phyloP scores from a whole-genome alignment of 2,888 invertebrate genomes.

The Crocallis elinguaria region DNA sequence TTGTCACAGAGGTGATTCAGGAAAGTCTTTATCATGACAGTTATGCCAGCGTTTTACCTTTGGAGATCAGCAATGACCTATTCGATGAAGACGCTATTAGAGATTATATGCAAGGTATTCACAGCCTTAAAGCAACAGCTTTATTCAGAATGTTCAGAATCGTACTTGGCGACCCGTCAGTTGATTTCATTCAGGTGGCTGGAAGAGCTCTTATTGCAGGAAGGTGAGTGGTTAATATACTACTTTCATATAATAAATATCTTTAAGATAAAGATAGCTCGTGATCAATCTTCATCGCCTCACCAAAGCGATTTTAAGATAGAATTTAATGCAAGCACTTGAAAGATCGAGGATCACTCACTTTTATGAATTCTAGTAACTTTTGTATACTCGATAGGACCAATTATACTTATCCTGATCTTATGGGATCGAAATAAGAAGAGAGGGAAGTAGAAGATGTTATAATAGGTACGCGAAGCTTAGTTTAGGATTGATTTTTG shows the following conservation, averaged over 20 bases:
- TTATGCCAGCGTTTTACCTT: slow-evolving; percentile 43
- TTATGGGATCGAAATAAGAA: too few relatives aligned
- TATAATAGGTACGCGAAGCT: too few relatives aligned
- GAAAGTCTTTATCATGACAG: slow-evolving; percentile 66
- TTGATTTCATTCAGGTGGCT: slow-evolving; percentile 59
- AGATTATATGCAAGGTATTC: slow-evolving; percentile 52
- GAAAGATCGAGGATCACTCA: too few relatives aligned
- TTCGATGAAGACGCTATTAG: slow-evolving; percentile 58
- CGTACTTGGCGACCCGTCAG: slow-evolving; percentile 48
- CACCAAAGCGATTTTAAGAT: slow-evolving; percentile 5
- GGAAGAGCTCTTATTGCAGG: slow-evolving; percentile 53
- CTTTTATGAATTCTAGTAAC: too few relatives aligned
- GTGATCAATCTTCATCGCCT: slow-evolving; percentile 18
- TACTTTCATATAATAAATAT: slow-evolving; percentile 1
- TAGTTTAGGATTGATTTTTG: too few relatives aligned
- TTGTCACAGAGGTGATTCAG: slow-evolving; percentile 70
- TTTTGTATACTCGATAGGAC: too few relatives aligned
- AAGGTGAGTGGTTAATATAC: slow-evolving; percentile 52
- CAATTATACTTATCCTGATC: too few relatives aligned
- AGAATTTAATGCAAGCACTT: background rate
- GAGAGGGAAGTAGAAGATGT: too few relatives aligned
- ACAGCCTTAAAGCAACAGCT: slow-evolving; percentile 68
- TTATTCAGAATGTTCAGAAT: slow-evolving; percentile 62
- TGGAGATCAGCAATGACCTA: slow-evolving; percentile 51
- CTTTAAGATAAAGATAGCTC: slow-evolving; percentile 21